These are phyloP conservation scores for Entelurus aequoreus DNA, from an alignment of 2,113 vertebrate species.

Conservation along the genomic window DNA sequence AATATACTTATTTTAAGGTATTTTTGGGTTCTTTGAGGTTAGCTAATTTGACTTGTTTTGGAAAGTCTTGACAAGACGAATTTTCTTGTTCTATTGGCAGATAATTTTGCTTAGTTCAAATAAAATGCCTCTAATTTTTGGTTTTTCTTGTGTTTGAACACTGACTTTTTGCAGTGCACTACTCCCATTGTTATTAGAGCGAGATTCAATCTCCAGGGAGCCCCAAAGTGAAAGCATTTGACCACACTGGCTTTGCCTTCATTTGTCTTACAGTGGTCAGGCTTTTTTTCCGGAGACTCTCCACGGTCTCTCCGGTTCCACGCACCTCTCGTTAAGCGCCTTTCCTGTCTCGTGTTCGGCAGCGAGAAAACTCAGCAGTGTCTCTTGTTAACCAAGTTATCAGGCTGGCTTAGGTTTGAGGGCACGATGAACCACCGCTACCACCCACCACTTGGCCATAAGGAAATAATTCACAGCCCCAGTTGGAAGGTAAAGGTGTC, in stretches of 20 bases:
- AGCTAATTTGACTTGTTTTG: too few species aligned
- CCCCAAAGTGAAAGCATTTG: slow-evolving; percentile 22
- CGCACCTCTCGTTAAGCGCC: slow-evolving; percentile 42
- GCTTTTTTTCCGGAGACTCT: slow-evolving; percentile 3
- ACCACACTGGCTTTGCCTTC: slow-evolving; percentile 17
- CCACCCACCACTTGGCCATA: slow-evolving; percentile 41
- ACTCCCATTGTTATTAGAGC: not conserved
- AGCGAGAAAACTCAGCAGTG: slow-evolving; percentile 40
- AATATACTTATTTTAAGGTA: too few species aligned
- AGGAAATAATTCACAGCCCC: slow-evolving; percentile 68
- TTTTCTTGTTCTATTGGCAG: too few species aligned
- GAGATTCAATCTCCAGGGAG: slow-evolving; percentile 1
- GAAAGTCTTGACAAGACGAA: too few species aligned
- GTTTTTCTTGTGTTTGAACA: too few species aligned
- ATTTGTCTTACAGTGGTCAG: slow-evolving; percentile 24
- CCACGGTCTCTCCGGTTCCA: slow-evolving; percentile 8
- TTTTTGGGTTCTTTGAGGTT: too few species aligned
- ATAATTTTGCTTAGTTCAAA: too few species aligned
- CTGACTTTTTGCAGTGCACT: too few species aligned
- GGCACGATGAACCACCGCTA: slow-evolving; percentile 36
- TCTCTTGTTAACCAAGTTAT: slow-evolving; percentile 63
- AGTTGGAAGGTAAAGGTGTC: slow-evolving; percentile 62
- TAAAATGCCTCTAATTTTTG: too few species aligned
- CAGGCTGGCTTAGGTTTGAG: slow-evolving; percentile 43
- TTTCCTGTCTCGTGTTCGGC: slow-evolving; percentile 32